Conservation (phyloP, 2,797 vertebrate species). For the Sorex maritimensis region DNA sequence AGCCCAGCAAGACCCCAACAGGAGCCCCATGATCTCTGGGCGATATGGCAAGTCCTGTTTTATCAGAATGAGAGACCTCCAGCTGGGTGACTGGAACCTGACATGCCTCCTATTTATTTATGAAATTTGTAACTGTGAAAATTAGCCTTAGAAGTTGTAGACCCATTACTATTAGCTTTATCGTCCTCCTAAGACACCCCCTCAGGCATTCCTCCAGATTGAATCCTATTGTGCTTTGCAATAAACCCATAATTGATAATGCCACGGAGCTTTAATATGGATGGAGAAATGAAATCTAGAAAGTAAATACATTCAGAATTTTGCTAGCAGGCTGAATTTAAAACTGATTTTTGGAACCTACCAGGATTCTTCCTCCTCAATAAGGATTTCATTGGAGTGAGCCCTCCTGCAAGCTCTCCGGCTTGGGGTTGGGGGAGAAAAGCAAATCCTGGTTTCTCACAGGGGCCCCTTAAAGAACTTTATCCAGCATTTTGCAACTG, state of each 20-base stretch:
- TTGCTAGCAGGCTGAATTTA: conserved; percentile 91
- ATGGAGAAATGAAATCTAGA: conserved; percentile 91
- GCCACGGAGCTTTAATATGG: conserved; percentile 91
- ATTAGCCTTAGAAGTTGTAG: conserved; percentile 92
- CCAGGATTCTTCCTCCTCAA: conserved; percentile 89
- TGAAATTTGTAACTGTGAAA: conserved; percentile 92
- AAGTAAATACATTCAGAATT: conserved; percentile 92
- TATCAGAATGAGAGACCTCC: conserved; percentile 88
- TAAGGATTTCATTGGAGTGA: conserved; percentile 90
- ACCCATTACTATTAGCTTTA: conserved; percentile 92
- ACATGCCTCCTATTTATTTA: conserved; percentile 92
- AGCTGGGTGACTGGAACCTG: conserved; percentile 90
- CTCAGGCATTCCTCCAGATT: conserved; percentile 89
- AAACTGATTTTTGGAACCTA: conserved; percentile 91
- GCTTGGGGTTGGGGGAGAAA: conserved; percentile 40
- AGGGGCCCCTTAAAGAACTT: conserved; percentile 84
- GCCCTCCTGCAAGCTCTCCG: conserved; percentile 85
- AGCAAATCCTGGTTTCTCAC: conserved; percentile 79
- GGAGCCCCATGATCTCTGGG: conserved; percentile 80
- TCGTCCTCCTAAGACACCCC: conserved; percentile 91
- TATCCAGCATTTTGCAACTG: conserved; percentile 85
- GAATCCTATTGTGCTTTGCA: conserved; percentile 91
- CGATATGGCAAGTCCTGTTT: conserved; percentile 80
- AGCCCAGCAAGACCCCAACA: conserved; percentile 72
- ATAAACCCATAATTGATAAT: conserved; percentile 92